Conservation (phyloP, 2,797 vertebrate species). For the Todus mexicanus region DNA sequence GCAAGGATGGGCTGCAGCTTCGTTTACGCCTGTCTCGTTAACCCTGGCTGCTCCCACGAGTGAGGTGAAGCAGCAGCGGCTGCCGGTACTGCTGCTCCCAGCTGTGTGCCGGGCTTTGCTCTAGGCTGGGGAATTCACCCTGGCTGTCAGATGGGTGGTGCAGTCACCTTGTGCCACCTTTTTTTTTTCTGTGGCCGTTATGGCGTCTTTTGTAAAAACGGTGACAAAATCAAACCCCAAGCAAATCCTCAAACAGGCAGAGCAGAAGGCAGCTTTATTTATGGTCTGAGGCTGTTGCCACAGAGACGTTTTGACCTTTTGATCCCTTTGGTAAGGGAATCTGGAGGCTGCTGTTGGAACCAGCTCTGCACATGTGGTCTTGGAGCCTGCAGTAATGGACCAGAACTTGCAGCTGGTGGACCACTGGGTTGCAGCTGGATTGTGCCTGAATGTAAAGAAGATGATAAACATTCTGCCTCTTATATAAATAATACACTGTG, state of each 20-base stretch:
- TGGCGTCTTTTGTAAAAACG: background rate
- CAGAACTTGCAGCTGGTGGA: fast-evolving
- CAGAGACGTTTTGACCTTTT: background rate
- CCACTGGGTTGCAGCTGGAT: background rate
- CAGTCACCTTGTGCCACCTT: background rate
- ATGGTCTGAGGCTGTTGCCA: fast-evolving
- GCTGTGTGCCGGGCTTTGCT: background rate
- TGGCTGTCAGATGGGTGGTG: fast-evolving
- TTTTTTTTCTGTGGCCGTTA: background rate
- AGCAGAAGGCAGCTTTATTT: background rate
- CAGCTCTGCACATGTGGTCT: fast-evolving
- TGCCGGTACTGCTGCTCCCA: background rate
- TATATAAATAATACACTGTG: background rate
- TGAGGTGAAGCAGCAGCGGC: background rate
- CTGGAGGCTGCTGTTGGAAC: background rate
- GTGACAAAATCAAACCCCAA: background rate
- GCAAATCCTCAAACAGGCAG: background rate
- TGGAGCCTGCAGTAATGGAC: background rate
- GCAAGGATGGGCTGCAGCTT: background rate
- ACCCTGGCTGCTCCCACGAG: background rate
- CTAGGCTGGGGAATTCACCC: background rate
- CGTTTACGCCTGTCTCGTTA: fast-evolving
- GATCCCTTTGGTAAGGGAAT: fast-evolving
- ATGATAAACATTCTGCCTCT: background rate
- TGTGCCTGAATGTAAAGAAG: background rate